Base-by-base conservation (phyloP, 1,140 invertebrate genomes). In the Zaprionus davidi region DNA sequence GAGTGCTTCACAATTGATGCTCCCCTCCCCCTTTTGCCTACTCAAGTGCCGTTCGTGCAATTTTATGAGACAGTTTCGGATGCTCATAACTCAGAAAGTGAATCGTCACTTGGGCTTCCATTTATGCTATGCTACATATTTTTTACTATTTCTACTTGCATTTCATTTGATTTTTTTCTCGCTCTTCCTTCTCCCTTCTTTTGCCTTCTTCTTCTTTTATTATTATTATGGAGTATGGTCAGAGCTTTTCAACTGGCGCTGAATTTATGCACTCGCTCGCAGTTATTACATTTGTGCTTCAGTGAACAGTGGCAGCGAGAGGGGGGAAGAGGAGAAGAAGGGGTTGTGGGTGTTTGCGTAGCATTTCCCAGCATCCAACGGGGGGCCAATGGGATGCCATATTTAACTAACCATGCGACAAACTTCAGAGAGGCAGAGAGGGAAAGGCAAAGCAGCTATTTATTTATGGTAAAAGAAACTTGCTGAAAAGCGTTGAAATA, bases 401-500 rank as follows among this genome's bases (percentile, higher is more conserved):
- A 70, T 69, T 57, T 49, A 74, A 55, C 69, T 78, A 78, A 71
- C 55, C 80, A 71, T 67, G 79, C 77, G 80, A 87, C 83, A 87
- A 86, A 80, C 76, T 87, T 82, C 83, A 78, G 82, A 17, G 2
- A 17, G 44, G 60, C 17, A 12, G 24, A 11, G 46, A 3, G 5
- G 13, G 22, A 12, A 28, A 13, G 53, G 22, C 20, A 67, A 59
- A 31, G 46, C 56, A 81, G 74, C 79, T 82, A 78, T 84, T 84
- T 84, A 84, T 84, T 84, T 84, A 84, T 84, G 78, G 70, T 59
- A 41, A 34, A 46, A 55, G 63, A 84, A 85, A 85, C 69, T 84
- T 80, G 81, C 78, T 84, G 69, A 80, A 83, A 84, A 84, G 81
- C 63, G 72, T 81, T 71, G 71, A 88, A 88, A 88, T 84, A 81